These are phyloP conservation scores for Aphaenogaster rudis DNA, from an alignment of 1,140 invertebrate genomes.

Conservation along the genomic window DNA sequence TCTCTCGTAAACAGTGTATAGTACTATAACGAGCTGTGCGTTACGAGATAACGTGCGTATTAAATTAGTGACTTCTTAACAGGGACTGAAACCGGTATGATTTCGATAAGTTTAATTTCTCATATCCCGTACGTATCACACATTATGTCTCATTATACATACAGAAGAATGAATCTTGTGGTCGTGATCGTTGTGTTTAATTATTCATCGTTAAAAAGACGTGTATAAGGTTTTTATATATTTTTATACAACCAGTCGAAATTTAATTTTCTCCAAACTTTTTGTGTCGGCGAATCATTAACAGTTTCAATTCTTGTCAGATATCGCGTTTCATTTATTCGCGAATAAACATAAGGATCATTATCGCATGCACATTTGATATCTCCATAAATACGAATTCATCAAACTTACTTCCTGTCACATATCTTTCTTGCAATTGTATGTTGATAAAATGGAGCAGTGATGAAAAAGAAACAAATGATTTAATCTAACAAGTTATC, in stretches of 20 bases:
- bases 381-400: too few species aligned
- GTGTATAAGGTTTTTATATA: not conserved
- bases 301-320: not conserved
- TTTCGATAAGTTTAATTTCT: not conserved
- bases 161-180: not conserved
- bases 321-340: too few species aligned
- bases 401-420: too few species aligned
- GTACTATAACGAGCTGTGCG: not conserved
- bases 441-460: too few species aligned
- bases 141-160: not conserved
- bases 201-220: not conserved
- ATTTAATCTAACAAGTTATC: too few species aligned
- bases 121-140: not conserved
- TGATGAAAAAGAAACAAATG: too few species aligned
- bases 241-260: not conserved
- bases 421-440: too few species aligned
- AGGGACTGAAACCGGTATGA: conserved; percentile 8
- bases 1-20: conserved; percentile 42
- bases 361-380: too few species aligned
- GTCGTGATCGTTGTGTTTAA: not conserved
- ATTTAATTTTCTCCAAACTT: not conserved
- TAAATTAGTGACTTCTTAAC: conserved; percentile 45
- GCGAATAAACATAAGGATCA: too few species aligned
- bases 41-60: conserved; percentile 47
- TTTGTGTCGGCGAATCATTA: not conserved